phyloP scores from a whole-genome alignment of 2,113 vertebrate genomes.

The Bufo bufo region DNA sequence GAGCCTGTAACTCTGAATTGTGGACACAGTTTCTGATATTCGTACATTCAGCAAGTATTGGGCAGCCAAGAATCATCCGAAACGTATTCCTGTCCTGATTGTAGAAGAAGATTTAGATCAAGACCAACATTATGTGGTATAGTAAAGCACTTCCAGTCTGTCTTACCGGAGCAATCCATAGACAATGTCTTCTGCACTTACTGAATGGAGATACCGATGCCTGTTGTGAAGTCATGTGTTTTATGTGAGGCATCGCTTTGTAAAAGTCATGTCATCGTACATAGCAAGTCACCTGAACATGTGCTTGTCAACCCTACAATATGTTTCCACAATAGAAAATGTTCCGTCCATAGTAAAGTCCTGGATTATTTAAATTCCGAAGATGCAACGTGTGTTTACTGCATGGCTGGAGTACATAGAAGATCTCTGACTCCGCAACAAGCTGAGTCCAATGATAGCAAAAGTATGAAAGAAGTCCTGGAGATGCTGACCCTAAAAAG shows the following conservation, averaged over 20 bases:
- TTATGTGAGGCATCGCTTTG: conserved; percentile 42
- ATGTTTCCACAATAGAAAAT: neutral
- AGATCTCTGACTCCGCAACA: neutral
- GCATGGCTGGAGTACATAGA: neutral
- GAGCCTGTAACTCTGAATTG: conserved; percentile 56
- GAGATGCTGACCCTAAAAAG: neutral
- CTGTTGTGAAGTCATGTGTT: conserved; percentile 48
- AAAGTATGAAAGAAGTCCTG: neutral
- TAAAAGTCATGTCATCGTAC: neutral
- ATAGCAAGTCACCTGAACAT: conserved; percentile 6
- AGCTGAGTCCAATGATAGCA: neutral
- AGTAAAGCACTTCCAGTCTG: neutral
- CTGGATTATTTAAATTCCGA: neutral
- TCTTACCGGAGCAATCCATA: neutral
- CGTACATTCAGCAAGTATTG: conserved; percentile 47
- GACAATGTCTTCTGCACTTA: conserved; percentile 33
- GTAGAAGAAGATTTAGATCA: neutral
- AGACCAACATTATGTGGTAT: conserved; percentile 40
- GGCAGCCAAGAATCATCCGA: neutral
- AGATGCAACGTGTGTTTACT: neutral
- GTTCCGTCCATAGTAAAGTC: neutral
- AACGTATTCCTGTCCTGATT: conserved; percentile 4
- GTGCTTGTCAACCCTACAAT: neutral
- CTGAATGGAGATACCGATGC: neutral
- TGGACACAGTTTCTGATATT: conserved; percentile 50